Conservation (phyloP, 2,113 vertebrate species). For the Symphodus melops region DNA sequence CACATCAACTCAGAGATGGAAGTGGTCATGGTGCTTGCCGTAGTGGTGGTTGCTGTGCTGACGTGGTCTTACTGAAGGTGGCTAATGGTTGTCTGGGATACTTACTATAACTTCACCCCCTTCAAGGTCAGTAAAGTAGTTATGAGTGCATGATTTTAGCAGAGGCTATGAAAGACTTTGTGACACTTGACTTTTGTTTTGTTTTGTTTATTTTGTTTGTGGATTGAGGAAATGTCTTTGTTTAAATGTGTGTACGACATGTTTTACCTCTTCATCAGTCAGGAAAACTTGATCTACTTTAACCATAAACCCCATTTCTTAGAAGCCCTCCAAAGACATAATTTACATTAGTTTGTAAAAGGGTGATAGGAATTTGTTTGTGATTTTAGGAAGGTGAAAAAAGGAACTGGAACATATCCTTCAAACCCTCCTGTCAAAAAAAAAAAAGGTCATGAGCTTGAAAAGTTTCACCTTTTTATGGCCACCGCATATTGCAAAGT, state of each 20-base stretch:
- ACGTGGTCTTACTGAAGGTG: slow-evolving; percentile 47
- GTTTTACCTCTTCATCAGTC: too few relatives aligned
- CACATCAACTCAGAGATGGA: slow-evolving; percentile 52
- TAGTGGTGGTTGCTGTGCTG: slow-evolving; percentile 23
- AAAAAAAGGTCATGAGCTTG: not conserved
- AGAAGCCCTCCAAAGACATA: too few relatives aligned
- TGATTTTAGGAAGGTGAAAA: not conserved
- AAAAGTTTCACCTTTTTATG: not conserved
- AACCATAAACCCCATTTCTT: too few relatives aligned
- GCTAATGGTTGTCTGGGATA: slow-evolving; percentile 23
- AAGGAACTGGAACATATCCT: not conserved
- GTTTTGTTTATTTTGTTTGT: not conserved
- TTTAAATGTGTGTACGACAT: too few relatives aligned
- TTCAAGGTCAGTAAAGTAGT: slow-evolving; percentile 36
- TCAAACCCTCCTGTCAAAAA: not conserved
- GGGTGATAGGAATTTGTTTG: too few relatives aligned
- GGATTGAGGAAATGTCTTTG: too few relatives aligned
- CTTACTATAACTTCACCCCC: slow-evolving; percentile 10
- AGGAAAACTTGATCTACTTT: too few relatives aligned
- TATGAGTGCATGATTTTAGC: not conserved
- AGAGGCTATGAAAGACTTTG: not conserved
- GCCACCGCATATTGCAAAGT: slow-evolving; percentile 4
- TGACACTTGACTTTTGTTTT: not conserved
- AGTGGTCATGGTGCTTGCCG: slow-evolving; percentile 10
- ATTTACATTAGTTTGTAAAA: too few relatives aligned